Evolutionary conservation across 2,888 invertebrate species (phyloP).

Genomic region (Pseudococcus viburni): DNA sequence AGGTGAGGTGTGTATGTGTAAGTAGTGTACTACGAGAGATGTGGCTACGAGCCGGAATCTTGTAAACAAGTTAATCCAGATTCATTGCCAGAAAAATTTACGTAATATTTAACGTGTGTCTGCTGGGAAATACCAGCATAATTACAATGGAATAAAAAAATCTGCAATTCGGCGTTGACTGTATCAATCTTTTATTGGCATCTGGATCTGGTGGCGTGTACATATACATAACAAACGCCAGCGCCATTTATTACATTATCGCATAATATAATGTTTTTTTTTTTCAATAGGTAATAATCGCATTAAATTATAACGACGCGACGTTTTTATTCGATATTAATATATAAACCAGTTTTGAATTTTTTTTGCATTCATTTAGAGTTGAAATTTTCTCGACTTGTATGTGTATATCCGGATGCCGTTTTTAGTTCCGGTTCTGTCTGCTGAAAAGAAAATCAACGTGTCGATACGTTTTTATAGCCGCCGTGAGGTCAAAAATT

Average conservation of each 20-base stretch:
- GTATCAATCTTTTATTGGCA: slow-evolving; percentile 44
- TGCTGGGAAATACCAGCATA: slow-evolving; percentile 50
- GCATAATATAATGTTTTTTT: not conserved
- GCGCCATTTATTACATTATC: not conserved
- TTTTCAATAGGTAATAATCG: not conserved
- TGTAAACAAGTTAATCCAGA: slow-evolving; percentile 38
- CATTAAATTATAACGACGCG: not conserved
- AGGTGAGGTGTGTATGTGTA: no score
- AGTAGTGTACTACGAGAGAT: not conserved
- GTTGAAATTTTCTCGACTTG: no score
- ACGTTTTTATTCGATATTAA: not conserved
- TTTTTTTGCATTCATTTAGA: not conserved
- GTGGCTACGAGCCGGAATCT: slow-evolving; percentile 12
- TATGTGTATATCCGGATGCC: not conserved
- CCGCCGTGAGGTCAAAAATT: no score
- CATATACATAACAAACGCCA: not conserved
- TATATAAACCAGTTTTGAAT: not conserved
- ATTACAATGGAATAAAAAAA: slow-evolving; percentile 35
- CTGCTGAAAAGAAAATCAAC: no score
- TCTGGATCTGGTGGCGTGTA: not conserved
- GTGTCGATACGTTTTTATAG: no score
- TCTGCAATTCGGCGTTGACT: not conserved
- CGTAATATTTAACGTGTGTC: slow-evolving; percentile 4
- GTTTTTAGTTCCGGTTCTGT: no score
- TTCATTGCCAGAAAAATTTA: slow-evolving; percentile 52